phyloP scores from a whole-genome alignment of 2,113 vertebrate genomes.

The Ptychochromis oligacanthus region DNA sequence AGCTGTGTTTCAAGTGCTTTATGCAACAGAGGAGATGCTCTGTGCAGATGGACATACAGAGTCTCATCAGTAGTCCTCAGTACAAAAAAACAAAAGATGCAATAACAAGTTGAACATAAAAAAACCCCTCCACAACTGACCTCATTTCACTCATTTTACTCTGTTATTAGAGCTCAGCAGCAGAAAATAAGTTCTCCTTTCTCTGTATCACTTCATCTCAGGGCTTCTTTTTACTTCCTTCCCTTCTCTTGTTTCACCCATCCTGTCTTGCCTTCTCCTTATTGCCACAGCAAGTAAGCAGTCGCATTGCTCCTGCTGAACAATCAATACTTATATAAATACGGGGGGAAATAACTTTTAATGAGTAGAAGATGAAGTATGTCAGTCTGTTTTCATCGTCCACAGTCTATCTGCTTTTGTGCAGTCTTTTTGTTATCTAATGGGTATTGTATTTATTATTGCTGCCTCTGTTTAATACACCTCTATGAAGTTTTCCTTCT shows the following conservation, averaged over 20 bases:
- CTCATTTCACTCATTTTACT: slow-evolving; percentile 17
- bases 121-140: slow-evolving; percentile 5
- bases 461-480: background rate
- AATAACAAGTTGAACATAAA: slow-evolving; percentile 34
- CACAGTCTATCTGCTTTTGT: background rate
- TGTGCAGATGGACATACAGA: slow-evolving; percentile 7
- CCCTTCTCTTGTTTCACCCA: slow-evolving; percentile 21
- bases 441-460: background rate
- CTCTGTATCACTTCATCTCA: slow-evolving; percentile 44
- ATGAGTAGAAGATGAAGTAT: slow-evolving; percentile 4
- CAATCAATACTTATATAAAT: slow-evolving; percentile 52
- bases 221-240: slow-evolving; percentile 37
- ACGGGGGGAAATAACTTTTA: slow-evolving; percentile 34
- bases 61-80: slow-evolving; percentile 13
- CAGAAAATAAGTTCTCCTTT: background rate
- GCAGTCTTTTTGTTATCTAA: background rate
- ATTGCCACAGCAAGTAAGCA: background rate
- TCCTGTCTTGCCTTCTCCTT: background rate
- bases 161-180: background rate
- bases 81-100: slow-evolving; percentile 9
- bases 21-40: slow-evolving; percentile 37
- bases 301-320: slow-evolving; percentile 1
- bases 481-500: background rate
- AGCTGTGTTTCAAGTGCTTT: slow-evolving; percentile 49
- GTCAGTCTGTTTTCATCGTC: too few species aligned